Evolutionary conservation across 2,797 vertebrate species (phyloP), one percentile per base, ranked within the genome.

Genomic region (Coregonus suidteri): DNA sequence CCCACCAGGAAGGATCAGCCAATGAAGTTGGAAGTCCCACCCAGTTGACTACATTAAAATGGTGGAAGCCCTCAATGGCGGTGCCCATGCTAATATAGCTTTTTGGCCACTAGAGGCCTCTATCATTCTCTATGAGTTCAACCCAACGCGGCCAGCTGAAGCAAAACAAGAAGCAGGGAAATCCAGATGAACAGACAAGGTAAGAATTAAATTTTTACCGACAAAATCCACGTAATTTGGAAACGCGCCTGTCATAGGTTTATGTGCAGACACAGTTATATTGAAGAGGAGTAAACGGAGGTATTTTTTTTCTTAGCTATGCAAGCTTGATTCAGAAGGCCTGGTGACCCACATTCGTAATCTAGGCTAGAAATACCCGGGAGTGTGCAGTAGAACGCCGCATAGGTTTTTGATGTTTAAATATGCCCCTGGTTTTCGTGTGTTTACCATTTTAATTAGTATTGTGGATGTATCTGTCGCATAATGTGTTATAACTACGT

Each of bases 141-240:
- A 79, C 81, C 37, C 81, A 90, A 88, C 89, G 86, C 91, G 91
- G 88, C 90, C 88, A 74, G 88, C 91, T 87, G 84, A 86, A 87
- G 89, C 91, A 87, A 88, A 91, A 87, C 91, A 74, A 88, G 88
- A 56, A 82, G 87, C 88, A 51, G 87, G 90, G 89, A 89, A 86
- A 90, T 89, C 89, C 89, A 83, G 75, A 84, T 77, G 86, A 83
- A 37, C 81, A 80, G 41, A 37, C 67, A 74, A 76, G 89, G 91
- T 90, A 93, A 92, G 92, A 70, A 81, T 72, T 66, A 65, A 75
- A 68, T 73, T 73, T 85, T 11, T 6, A 34, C 31, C 73, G 65
- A 35, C 52, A 54, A 75, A 37, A 56, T 69, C 69, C 34, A 3
- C 30, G 68, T 20, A 18, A 18, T 1, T 82, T 70, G 25, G 9